These are phyloP conservation scores for Gonatopus flavifemur DNA, from an alignment of 1,140 invertebrate genomes.

Conservation along the genomic window DNA sequence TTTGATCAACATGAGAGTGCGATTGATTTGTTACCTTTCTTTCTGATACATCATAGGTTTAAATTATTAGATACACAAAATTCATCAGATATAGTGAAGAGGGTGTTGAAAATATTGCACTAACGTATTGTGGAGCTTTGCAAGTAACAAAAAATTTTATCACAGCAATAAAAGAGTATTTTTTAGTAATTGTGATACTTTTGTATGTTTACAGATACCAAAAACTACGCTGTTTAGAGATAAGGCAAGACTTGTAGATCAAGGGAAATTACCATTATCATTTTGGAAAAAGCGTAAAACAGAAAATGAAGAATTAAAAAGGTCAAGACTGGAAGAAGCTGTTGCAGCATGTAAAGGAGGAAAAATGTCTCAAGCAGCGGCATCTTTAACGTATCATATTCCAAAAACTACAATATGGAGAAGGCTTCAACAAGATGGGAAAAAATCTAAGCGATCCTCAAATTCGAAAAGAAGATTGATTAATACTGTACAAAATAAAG, in stretches of 20 bases:
- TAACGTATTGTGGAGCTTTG: too few relatives aligned
- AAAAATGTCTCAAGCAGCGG: slow-evolving; percentile 64
- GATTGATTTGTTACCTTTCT: too few relatives aligned
- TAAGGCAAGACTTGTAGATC: slow-evolving; percentile 58
- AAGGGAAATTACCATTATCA: slow-evolving; percentile 60
- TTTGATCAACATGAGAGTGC: too few relatives aligned
- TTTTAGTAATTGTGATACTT: too few relatives aligned
- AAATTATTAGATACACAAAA: too few relatives aligned
- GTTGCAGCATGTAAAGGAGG: slow-evolving; percentile 61
- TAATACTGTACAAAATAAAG: slow-evolving; percentile 7
- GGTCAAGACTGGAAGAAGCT: slow-evolving; percentile 60
- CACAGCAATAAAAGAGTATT: neutral
- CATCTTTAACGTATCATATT: slow-evolving; percentile 60
- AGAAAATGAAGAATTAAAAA: slow-evolving; percentile 56
- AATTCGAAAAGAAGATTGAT: slow-evolving; percentile 13
- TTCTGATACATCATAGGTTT: too few relatives aligned
- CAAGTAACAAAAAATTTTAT: neutral
- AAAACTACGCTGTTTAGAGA: slow-evolving; percentile 65
- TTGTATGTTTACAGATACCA: slow-evolving; percentile 60
- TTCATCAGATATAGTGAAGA: too few relatives aligned
- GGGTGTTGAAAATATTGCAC: too few relatives aligned
- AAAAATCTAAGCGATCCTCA: slow-evolving; percentile 21
- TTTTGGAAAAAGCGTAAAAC: slow-evolving; percentile 57
- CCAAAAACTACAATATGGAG: slow-evolving; percentile 67
- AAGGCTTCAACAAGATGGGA: slow-evolving; percentile 53